These are phyloP conservation scores for Dioctria linearis DNA, from an alignment of 2,888 invertebrate genomes.

Conservation along the genomic window DNA sequence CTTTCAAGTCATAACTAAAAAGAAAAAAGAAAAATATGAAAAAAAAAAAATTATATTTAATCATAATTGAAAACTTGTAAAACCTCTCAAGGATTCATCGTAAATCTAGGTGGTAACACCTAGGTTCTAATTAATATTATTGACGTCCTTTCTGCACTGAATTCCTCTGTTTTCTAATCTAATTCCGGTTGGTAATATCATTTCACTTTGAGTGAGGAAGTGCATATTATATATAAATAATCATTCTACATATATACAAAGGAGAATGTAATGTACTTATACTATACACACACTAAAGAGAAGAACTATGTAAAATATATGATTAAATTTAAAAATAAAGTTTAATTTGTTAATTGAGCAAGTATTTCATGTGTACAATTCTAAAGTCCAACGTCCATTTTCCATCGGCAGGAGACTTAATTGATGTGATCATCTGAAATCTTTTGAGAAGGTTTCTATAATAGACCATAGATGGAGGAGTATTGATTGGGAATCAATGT, in stretches of 20 bases:
- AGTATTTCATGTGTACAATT: conserved; percentile 34
- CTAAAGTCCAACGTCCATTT: not conserved
- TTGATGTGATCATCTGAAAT: no score
- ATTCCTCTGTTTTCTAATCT: not conserved
- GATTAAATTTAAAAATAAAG: conserved; percentile 40
- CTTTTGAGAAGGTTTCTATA: no score
- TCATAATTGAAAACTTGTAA: no score
- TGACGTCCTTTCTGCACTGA: not conserved
- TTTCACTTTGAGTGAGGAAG: not conserved
- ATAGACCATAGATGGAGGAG: no score
- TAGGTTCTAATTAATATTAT: not conserved
- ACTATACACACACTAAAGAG: conserved; percentile 17
- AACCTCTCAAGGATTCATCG: no score
- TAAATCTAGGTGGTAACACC: no score
- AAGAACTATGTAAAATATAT: conserved; percentile 47
- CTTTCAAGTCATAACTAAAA: no score
- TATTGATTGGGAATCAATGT: no score
- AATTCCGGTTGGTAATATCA: no score
- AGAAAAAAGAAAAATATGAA: not conserved
- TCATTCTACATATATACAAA: conserved; percentile 8
- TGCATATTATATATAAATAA: not conserved
- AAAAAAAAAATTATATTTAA: no score
- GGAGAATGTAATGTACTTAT: conserved; percentile 1
- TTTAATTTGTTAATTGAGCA: conserved; percentile 52
- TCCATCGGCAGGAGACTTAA: no score